phyloP scores from a whole-genome alignment of 2,797 vertebrate genomes.

The Glyptemys insculpta region DNA sequence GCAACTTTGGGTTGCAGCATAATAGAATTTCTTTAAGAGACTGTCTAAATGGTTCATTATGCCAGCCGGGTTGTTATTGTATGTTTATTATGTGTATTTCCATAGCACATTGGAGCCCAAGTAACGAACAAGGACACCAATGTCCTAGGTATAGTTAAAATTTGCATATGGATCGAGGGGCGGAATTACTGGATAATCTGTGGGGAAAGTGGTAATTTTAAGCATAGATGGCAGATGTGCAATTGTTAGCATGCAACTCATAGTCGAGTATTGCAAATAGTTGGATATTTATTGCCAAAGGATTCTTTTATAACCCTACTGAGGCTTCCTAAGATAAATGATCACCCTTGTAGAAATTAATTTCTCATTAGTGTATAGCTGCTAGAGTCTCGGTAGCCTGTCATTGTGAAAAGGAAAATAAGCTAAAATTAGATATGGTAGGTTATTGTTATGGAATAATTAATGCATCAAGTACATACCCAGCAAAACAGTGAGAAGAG shows the following conservation, averaged over 20 bases:
- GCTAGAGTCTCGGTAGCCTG: background rate
- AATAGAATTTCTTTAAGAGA: background rate
- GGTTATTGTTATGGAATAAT: background rate
- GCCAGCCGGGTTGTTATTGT: background rate
- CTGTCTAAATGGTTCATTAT: background rate
- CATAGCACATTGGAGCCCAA: background rate
- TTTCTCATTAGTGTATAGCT: background rate
- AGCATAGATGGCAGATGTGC: background rate
- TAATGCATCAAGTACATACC: background rate
- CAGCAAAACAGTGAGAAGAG: background rate
- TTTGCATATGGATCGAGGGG: background rate
- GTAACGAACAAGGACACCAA: background rate
- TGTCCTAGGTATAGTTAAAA: background rate
- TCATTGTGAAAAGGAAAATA: background rate
- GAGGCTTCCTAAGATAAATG: background rate
- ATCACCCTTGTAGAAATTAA: background rate
- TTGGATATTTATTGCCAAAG: background rate
- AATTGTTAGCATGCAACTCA: background rate
- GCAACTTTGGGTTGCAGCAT: background rate
- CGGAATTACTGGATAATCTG: background rate
- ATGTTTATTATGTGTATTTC: background rate
- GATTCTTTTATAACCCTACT: background rate
- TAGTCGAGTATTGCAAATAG: rapidly evolving
- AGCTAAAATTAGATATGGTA: background rate
- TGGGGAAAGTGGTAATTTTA: background rate